These are phyloP conservation scores for Oryzias celebensis DNA, from an alignment of 2,113 vertebrate species.

Conservation along the genomic window DNA sequence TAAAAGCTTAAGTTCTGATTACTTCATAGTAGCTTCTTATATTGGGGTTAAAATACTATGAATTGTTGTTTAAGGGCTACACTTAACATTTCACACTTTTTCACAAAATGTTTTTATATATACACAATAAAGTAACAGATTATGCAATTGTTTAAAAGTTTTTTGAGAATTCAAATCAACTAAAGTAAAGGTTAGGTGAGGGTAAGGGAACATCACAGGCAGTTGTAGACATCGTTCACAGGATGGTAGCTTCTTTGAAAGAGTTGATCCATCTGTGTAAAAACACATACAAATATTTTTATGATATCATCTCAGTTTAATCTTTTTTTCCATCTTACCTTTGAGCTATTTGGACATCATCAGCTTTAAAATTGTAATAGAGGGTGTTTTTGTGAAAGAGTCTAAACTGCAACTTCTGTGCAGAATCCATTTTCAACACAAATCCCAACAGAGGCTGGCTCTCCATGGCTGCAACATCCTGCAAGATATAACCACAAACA, in stretches of 20 bases:
- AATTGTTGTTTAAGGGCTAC: neutral
- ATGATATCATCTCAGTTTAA: neutral
- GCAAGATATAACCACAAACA: constrained; percentile 12
- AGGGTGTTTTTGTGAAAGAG: constrained; percentile 93
- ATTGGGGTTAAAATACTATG: neutral
- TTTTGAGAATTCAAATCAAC: too few species aligned
- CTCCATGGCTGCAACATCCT: constrained; percentile 96
- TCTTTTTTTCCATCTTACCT: constrained; percentile 73
- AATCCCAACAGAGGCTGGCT: constrained; percentile 95
- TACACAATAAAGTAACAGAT: too few species aligned
- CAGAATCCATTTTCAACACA: constrained; percentile 82
- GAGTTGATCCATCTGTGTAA: constrained; percentile 90
- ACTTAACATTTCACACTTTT: too few species aligned
- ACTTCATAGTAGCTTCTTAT: neutral
- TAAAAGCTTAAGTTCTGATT: constrained; percentile 2
- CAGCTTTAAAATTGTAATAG: constrained; percentile 92
- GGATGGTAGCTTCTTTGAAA: constrained; percentile 90
- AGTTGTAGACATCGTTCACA: constrained; percentile 62
- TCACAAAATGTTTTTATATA: too few species aligned
- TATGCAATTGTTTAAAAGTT: too few species aligned
- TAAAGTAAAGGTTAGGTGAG: too few species aligned
- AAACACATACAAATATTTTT: constrained; percentile 7
- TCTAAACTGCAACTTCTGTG: constrained; percentile 83
- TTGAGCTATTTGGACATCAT: constrained; percentile 86
- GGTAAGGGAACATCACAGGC: neutral